Base-by-base conservation (phyloP, 2,113 vertebrate genomes). In the Sorex araneus region DNA sequence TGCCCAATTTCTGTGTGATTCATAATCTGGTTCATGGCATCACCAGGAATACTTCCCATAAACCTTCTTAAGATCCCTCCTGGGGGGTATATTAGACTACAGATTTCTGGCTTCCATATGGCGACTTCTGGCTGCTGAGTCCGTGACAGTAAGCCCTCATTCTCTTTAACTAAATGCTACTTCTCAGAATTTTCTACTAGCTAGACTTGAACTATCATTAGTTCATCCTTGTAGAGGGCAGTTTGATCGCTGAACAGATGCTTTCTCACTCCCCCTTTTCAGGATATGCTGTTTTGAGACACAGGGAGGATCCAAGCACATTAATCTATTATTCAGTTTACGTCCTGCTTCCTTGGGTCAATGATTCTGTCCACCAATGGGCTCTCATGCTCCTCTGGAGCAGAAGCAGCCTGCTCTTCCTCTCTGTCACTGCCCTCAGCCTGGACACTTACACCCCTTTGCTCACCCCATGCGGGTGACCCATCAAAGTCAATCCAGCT, bases 131-230 rank as follows among this genome's bases (percentile, higher is more conserved):
- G 50, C 63, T 77, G 34, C 45, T 50, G 18, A n/a, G 32, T 66
- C 11, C 13, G 83, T 28, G 23, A 0, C 1, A 23, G 30, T 15
- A 15, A 78, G 54, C 43, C 32, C 32, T 75, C 66, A 10, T 60
- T 75, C 47, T 66, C 83, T 91, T 80, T 81, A 87, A 47, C 43
- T 13, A 47, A 67, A 71, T 43, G 69, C 69, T 25, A 81, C 21
- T 85, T 93, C 78, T 81, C 50, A 43, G 63, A 34, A 50, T 76
- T 76, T 84, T 19, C 23, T 50, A 9, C n/a, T 8, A 8, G 21
- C 28, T n/a, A 27, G 47, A 84, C 57, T 85, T 75, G 16, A 89
- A 28, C 19, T 27, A 0, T 28, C 11, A 34, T 30, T 77, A 19
- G 8, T 27, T 6, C 21, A 18, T 27, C 19, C 60, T 74, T 93